Conservation (phyloP, 2,113 vertebrate genomes). For the Barbus barbus region DNA sequence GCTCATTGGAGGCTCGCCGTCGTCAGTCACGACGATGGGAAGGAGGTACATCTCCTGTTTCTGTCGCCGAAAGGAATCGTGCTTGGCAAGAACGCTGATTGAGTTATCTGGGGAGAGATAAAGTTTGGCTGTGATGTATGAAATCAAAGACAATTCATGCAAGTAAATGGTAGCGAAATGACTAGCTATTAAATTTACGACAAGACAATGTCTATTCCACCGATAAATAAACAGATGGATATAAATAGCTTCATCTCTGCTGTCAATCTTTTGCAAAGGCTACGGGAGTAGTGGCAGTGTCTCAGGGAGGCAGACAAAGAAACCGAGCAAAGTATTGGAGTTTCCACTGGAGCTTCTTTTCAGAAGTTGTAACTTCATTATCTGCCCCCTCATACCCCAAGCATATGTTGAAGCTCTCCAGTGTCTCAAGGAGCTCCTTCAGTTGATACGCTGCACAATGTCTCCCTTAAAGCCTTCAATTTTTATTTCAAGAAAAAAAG, state of each 20-base stretch:
- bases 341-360: conserved; percentile 69
- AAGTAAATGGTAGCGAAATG: neutral
- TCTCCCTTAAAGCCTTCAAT: conserved; percentile 62
- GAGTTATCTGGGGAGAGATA: conserved; percentile 84
- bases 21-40: conserved; percentile 93
- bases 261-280: neutral
- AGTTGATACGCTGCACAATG: conserved; percentile 67
- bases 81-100: conserved; percentile 92
- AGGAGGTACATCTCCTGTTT: conserved; percentile 96
- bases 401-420: conserved; percentile 65
- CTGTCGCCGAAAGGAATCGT: conserved; percentile 91
- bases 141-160: conserved; percentile 19
- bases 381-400: conserved; percentile 61
- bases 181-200: neutral
- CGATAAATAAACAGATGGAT: conserved; percentile 2
- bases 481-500: conserved; percentile 25
- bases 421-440: conserved; percentile 65
- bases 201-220: neutral
- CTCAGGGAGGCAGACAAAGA: conserved; percentile 64
- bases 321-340: conserved; percentile 54
- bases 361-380: conserved; percentile 70
- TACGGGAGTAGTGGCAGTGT: conserved; percentile 32
- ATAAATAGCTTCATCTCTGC: conserved; percentile 12
- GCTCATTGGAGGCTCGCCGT: conserved; percentile 94
- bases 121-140: conserved; percentile 54